A percentile compares a stretch with the other conserved stretches of the same genome.
These are phyloP conservation scores for Zhuqinia jingwanae DNA, from an alignment of 2,888 invertebrate genomes.

Conservation along the genomic window DNA sequence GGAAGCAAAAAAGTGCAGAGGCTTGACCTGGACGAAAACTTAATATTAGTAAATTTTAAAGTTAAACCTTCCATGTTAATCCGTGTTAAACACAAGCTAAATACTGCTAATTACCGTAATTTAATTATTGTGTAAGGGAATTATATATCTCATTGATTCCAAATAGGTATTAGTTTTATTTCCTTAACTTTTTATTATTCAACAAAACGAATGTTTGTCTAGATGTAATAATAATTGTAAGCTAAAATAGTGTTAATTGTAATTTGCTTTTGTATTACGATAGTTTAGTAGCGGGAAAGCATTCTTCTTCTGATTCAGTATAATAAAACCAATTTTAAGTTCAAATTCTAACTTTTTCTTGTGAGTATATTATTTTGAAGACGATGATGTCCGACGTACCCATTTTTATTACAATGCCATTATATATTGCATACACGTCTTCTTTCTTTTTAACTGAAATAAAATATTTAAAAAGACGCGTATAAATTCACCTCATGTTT, in stretches of 20 bases:
- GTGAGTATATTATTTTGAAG: background rate
- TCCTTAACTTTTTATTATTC: conserved; percentile 32
- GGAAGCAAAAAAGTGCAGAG: background rate
- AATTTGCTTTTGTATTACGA: conserved; percentile 8
- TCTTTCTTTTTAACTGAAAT: no score
- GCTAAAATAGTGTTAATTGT: background rate
- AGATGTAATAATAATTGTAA: background rate
- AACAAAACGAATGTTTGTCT: no score
- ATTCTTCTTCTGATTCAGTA: conserved; percentile 2
- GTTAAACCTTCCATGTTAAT: conserved; percentile 25
- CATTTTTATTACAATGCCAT: background rate
- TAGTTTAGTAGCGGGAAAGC: background rate
- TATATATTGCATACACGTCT: background rate
- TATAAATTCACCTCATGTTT: background rate
- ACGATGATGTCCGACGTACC: background rate
- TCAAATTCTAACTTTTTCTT: background rate
- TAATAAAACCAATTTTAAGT: conserved; percentile 19
- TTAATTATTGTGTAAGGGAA: background rate
- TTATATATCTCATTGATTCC: background rate
- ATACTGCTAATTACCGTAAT: conserved; percentile 19
- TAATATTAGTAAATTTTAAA: background rate
- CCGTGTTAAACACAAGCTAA: conserved; percentile 7
- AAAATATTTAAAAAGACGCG: background rate
- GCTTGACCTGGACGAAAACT: conserved; percentile 35
- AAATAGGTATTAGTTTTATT: conserved; percentile 41